A percentile compares a stretch with the other conserved stretches of the same genome.
phyloP scores from a whole-genome alignment of 1,140 invertebrate species.

The Nephila pilipes region DNA sequence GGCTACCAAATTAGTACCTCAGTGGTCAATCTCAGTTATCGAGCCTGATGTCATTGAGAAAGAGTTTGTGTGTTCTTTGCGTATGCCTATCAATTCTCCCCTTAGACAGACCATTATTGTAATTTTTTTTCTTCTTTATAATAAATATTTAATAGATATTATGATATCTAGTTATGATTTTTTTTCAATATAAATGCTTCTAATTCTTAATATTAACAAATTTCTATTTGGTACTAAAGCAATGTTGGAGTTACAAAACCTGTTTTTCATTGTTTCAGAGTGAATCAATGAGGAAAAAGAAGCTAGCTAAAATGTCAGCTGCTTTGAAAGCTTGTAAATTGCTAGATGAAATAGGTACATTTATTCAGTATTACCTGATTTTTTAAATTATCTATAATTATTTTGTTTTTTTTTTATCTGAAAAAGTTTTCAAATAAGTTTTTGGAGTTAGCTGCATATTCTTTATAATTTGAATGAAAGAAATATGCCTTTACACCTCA shows the following conservation, averaged over 20 bases:
- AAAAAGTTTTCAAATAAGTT: no score
- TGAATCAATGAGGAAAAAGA: conserved; percentile 79
- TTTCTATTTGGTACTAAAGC: no score
- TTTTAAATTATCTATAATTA: no score
- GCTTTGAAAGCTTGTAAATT: conserved; percentile 81
- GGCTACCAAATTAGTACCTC: conserved; percentile 82
- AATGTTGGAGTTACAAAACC: neutral
- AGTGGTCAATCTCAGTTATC: conserved; percentile 80
- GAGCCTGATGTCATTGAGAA: conserved; percentile 78
- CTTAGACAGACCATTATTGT: conserved; percentile 83
- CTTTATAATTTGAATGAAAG: no score
- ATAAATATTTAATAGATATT: no score
- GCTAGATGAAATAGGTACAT: conserved; percentile 80
- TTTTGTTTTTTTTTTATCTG: no score
- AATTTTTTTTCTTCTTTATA: conserved; percentile 19
- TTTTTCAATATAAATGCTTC: no score
- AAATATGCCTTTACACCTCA: no score
- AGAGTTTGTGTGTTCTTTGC: conserved; percentile 72
- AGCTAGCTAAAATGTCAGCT: conserved; percentile 81
- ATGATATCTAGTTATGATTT: no score
- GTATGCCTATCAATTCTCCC: conserved; percentile 82
- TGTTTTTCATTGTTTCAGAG: conserved; percentile 78
- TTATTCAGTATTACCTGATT: no score
- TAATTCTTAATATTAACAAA: no score
- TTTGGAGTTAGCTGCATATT: no score